Percentiles rank a stretch among this genome's conserved stretches.
Conservation (phyloP, 2,888 invertebrate species). For the Dynastes hyllus region DNA sequence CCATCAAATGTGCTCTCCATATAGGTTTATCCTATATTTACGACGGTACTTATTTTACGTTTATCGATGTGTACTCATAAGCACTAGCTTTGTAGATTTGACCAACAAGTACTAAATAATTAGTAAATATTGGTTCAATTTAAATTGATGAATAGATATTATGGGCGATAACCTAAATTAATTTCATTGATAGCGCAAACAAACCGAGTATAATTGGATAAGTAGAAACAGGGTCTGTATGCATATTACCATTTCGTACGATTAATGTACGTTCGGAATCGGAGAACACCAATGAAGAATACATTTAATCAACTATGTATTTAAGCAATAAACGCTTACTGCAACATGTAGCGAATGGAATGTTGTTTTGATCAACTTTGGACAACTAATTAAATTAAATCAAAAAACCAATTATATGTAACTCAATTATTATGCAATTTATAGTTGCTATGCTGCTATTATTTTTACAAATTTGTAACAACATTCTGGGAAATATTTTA, state of each 20-base stretch:
- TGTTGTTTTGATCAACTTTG: too few species aligned
- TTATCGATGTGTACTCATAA: too few species aligned
- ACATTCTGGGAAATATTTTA: too few species aligned
- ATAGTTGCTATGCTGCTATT: too few species aligned
- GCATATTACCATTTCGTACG: neutral
- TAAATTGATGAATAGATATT: conserved; percentile 19
- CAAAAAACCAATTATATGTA: too few species aligned
- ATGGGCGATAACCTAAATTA: conserved; percentile 28
- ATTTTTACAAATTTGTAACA: too few species aligned
- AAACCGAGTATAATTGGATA: conserved; percentile 24
- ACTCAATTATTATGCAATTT: too few species aligned
- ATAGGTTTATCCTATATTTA: too few species aligned
- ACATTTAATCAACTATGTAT: neutral
- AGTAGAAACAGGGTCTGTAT: neutral
- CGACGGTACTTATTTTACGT: too few species aligned
- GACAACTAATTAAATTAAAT: too few species aligned
- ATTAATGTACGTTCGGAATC: conserved; percentile 13
- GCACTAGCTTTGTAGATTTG: conserved; percentile 7
- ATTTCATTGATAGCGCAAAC: conserved; percentile 20
- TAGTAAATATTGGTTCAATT: conserved; percentile 29
- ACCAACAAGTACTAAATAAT: neutral
- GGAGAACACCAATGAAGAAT: neutral
- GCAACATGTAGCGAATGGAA: too few species aligned
- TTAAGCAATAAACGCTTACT: conserved; percentile 1
- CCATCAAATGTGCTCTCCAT: too few species aligned